A percentile compares a stretch with the other conserved stretches of the same genome.
phyloP scores from a whole-genome alignment of 2,888 invertebrate genomes.

The Blera fallax region DNA sequence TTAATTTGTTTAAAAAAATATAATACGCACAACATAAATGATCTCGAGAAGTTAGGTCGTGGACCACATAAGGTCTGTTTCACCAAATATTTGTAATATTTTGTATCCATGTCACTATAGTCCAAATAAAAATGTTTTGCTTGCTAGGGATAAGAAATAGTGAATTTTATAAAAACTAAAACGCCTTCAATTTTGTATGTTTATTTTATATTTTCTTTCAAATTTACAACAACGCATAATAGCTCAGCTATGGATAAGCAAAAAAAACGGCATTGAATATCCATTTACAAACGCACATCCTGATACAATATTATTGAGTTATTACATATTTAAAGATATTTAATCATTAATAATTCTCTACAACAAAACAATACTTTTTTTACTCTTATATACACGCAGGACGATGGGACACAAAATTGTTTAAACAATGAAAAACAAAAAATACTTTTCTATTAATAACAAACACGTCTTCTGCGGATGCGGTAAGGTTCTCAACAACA shows the following conservation, averaged over 20 bases:
- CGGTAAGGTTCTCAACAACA: slow-evolving; percentile 9
- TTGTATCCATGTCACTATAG: too few relatives aligned
- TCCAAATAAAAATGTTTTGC: too few relatives aligned
- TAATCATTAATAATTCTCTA: slow-evolving; percentile 41
- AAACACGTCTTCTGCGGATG: slow-evolving; percentile 3
- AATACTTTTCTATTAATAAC: slow-evolving; percentile 36
- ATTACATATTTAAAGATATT: slow-evolving; percentile 14
- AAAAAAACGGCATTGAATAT: background rate
- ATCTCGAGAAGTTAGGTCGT: too few relatives aligned
- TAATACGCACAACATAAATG: too few relatives aligned
- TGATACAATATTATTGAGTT: slow-evolving; percentile 5
- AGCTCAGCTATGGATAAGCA: slow-evolving; percentile 12
- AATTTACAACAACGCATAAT: slow-evolving; percentile 56
- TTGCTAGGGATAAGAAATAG: too few relatives aligned
- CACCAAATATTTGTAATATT: too few relatives aligned
- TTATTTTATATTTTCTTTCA: background rate
- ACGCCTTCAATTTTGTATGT: background rate
- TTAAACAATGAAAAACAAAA: slow-evolving; percentile 36
- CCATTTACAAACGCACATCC: slow-evolving; percentile 9
- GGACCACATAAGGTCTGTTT: too few relatives aligned
- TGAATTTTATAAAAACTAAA: background rate
- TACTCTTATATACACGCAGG: slow-evolving; percentile 62
- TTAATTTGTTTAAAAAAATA: too few relatives aligned
- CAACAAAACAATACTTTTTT: slow-evolving; percentile 57
- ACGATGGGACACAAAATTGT: slow-evolving; percentile 1